Conservation (phyloP, 2,113 vertebrate genomes). For the Macaca nemestrina region DNA sequence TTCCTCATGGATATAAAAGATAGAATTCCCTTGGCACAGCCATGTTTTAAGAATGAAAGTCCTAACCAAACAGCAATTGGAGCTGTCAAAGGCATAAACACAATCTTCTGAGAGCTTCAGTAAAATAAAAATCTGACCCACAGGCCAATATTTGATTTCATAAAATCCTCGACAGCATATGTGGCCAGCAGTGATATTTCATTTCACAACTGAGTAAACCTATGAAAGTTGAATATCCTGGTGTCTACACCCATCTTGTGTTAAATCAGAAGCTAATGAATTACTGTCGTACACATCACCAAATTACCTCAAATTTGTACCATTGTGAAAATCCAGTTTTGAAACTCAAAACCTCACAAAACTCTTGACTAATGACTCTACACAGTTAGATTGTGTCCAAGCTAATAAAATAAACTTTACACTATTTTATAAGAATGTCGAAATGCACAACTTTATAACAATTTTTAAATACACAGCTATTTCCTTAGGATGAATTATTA, state of each 20-base stretch:
- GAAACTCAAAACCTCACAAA: not conserved
- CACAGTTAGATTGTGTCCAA: not conserved
- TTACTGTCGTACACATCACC: not conserved
- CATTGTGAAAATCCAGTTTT: not conserved
- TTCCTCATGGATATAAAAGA: not conserved
- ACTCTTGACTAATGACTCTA: not conserved
- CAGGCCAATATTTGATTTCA: slow-evolving; percentile 26
- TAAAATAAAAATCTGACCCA: slow-evolving; percentile 17
- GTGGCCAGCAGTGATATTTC: not conserved
- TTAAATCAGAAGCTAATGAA: not conserved
- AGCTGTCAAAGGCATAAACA: slow-evolving; percentile 36
- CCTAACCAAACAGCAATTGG: not conserved
- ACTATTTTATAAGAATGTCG: not conserved
- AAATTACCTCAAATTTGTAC: not conserved
- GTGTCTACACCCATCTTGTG: not conserved
- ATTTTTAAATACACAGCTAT: not conserved
- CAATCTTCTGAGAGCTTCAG: not conserved
- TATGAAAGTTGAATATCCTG: not conserved
- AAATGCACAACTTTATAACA: not conserved
- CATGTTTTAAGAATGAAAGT: not conserved
- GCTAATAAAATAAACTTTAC: not conserved
- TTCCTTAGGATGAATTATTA: slow-evolving; percentile 15
- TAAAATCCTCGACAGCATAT: not conserved
- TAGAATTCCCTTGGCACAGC: not conserved
- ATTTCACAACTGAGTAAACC: not conserved